Evolutionary conservation across 2,113 vertebrate species (phyloP).

Genomic region (Kryptolebias marmoratus): DNA sequence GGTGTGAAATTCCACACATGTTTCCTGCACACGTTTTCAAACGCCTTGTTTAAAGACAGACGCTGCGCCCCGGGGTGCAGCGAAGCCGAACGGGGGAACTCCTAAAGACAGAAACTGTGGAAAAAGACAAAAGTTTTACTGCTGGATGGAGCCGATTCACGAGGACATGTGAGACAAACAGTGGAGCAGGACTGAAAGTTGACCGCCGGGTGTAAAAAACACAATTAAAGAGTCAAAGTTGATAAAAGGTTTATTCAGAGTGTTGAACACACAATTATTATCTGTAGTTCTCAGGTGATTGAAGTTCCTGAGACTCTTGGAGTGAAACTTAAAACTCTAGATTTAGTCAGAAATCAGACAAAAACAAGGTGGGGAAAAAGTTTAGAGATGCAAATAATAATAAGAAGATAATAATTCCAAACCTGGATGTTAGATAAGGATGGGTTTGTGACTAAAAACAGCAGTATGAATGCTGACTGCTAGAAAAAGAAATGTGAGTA

Average conservation of each 20-base stretch:
- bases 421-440: no score
- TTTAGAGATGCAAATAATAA: no score
- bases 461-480: no score
- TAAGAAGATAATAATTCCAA: no score
- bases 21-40: slow-evolving; percentile 45
- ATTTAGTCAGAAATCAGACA: no score
- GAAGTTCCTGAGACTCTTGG: background rate
- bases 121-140: background rate
- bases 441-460: no score
- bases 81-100: background rate
- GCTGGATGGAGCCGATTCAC: background rate
- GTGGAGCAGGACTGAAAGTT: background rate
- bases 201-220: background rate
- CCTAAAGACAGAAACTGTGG: background rate
- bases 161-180: slow-evolving; percentile 8
- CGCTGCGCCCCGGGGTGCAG: slow-evolving; percentile 33
- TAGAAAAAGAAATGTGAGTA: no score
- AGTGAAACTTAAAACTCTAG: background rate
- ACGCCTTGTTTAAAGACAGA: slow-evolving; percentile 64
- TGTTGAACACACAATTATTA: background rate
- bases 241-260: slow-evolving; percentile 50
- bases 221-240: slow-evolving; percentile 32
- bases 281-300: background rate
- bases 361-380: no score
- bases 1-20: slow-evolving; percentile 61